Base-by-base conservation (phyloP, 2,888 invertebrate species). In the Dynastes maya region DNA sequence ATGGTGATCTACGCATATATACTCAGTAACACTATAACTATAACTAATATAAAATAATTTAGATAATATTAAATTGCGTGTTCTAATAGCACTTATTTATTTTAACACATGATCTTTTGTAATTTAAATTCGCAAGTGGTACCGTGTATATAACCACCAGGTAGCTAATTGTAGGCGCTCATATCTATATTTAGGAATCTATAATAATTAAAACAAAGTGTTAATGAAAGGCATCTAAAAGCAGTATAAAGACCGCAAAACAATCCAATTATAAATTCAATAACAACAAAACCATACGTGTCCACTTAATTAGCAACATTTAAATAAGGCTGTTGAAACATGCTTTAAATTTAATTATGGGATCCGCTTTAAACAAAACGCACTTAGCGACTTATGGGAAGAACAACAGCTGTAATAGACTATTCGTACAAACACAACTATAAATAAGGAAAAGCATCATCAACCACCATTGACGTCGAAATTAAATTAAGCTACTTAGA, bases 401-500 rank as follows among this genome's bases (percentile, higher is more conserved):
- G 63, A 63, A 63, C 13, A 49, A 68, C 27, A 27, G 2, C 51
- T 27, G 29, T 68, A 51, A 68, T 51, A 27, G 27, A 9, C 29
- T 68, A 29, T 49, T 68, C 51, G 49, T 51, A 68, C 51, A 68
- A 51, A 68, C 27, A 11, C 27, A 16, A 29, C 16, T 27, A 27
- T 29, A 51, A 49, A 68, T 32, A 68, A 68, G 51, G 68, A 68
- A 68, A 51, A 68, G 51, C 22, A 68, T 51, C 32, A 68, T 49
- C 68, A 29, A 68, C 51, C n/a, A 29, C 40, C 29, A 51, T 51
- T 27, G 11, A 51, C 49, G 68, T 68, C 16, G 13, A 68, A 68
- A 51, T 68, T 68, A 51, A 68, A 68, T 51, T 68, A 68, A 51
- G n/a, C 51, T 51, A 29, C n/a, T 68, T 68, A 53, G 29, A 51